Conservation (phyloP, 2,888 invertebrate species). For the Coleophora flavipennella region DNA sequence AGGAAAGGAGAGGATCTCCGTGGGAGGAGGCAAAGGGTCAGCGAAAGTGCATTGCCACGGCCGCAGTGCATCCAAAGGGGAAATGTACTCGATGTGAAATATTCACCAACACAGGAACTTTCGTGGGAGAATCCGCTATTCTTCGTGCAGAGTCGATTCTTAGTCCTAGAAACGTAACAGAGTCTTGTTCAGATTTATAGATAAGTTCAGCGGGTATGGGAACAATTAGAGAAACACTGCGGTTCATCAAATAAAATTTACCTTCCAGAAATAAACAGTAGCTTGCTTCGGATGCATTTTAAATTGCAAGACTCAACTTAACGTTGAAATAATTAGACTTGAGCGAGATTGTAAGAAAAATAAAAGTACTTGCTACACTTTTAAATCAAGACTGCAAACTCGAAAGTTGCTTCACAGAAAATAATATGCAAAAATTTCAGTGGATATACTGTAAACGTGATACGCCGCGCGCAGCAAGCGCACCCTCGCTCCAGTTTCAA, state of each 20-base stretch:
- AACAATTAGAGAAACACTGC: too few species aligned
- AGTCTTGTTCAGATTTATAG: too few species aligned
- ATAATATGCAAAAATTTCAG: not conserved
- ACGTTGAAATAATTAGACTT: too few species aligned
- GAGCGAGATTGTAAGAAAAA: too few species aligned
- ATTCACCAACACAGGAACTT: constrained; percentile 44
- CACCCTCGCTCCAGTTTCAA: constrained; percentile 51
- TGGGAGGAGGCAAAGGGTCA: constrained; percentile 68
- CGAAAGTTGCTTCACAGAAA: not conserved
- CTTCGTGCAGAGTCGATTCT: too few species aligned
- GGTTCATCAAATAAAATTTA: too few species aligned
- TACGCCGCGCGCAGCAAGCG: constrained; percentile 37
- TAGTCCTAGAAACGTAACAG: too few species aligned
- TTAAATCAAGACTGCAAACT: not conserved
- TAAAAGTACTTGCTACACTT: too few species aligned
- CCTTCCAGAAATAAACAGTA: too few species aligned
- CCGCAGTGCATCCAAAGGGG: constrained; percentile 59
- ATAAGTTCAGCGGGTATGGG: too few species aligned
- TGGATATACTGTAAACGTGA: constrained; percentile 38
- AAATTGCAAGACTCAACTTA: too few species aligned
- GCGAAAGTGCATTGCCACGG: constrained; percentile 72
- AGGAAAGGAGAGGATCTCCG: constrained; percentile 48
- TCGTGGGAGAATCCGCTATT: constrained; percentile 40
- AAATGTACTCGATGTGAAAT: constrained; percentile 53
- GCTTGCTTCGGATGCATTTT: too few species aligned